Evolutionary conservation across 2,113 vertebrate genomes (phyloP), one percentile per base, ranked within the genome.

Genomic region (Tichodroma muraria): DNA sequence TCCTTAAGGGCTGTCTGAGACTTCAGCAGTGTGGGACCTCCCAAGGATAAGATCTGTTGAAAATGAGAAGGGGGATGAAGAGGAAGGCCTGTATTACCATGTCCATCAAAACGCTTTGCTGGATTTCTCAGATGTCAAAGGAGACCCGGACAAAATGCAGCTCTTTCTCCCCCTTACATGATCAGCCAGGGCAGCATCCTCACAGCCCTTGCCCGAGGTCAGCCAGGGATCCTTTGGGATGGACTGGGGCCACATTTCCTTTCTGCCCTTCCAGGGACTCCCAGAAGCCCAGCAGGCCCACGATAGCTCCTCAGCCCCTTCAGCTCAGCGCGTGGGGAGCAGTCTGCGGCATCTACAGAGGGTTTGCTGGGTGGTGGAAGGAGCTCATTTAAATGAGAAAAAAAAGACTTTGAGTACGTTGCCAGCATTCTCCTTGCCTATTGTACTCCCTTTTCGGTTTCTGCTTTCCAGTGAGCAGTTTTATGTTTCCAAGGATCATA

Each of bases 401-500:
- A 94, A 70, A 85, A 76, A 50, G 68, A 16, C 76, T 73, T 78
- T 2, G 85, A 72, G 76, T 88, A 20, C 1, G 2, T 78, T 96
- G 90, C 94, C 94, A 95, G 72, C 89, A 71, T 88, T 95, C 88
- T 95, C 60, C 53, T 85, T 59, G 89, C 85, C 95, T 90, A 93
- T 95, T 97, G 91, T 95, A 21, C 90, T 96, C 76, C 52, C 78
- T n/a, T 65, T 85, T 95, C 6, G 5, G 15, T 68, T 94, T 80
- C 68, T 91, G 64, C 91, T 95, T 95, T 95, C 88, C 82, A 60
- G 52, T 68, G 68, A 85, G 60, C 85, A 65, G 89, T 89, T 96
- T 94, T 95, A 95, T 95, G 95, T 90, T 95, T 95, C 88, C 85
- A 94, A 86, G 95, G 93, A 88, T 94, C 95, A 95, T 97, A 97